Percentiles rank a stretch among this genome's conserved stretches.
These are phyloP conservation scores for Pseudomyrmex dendroicus DNA, from an alignment of 1,140 invertebrate genomes.

Conservation along the genomic window DNA sequence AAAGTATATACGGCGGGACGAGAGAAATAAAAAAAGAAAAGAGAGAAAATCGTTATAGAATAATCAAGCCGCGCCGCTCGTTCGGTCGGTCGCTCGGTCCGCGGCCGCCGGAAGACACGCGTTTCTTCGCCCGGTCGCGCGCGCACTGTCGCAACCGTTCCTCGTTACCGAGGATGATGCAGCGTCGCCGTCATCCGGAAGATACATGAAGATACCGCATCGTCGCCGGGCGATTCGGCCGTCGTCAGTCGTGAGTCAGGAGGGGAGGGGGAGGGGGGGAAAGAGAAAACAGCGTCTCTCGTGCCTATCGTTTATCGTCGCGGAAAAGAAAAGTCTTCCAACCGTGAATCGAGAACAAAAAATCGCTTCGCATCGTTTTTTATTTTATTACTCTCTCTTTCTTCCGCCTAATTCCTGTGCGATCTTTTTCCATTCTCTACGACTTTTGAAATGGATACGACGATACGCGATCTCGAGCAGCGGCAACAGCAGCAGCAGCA, in stretches of 20 bases:
- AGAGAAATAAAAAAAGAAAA: constrained; percentile 52
- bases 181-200: neutral
- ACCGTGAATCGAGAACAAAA: constrained; percentile 37
- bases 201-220: constrained; percentile 26
- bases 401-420: neutral
- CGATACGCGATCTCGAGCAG: constrained; percentile 71
- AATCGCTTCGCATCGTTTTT: neutral
- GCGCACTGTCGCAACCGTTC: neutral
- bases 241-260: neutral
- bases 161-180: constrained; percentile 41
- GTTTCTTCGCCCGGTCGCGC: constrained; percentile 37
- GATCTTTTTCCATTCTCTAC: constrained; percentile 9
- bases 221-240: constrained; percentile 21
- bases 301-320: constrained; percentile 6
- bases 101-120: constrained; percentile 17
- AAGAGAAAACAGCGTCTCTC: constrained; percentile 19
- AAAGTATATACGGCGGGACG: constrained; percentile 76
- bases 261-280: neutral
- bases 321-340: constrained; percentile 38
- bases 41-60: constrained; percentile 78
- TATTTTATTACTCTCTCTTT: neutral
- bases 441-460: constrained; percentile 79
- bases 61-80: constrained; percentile 74
- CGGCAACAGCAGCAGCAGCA: constrained; percentile 9
- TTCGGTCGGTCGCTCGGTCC: constrained; percentile 12